Percentiles rank a stretch among this genome's conserved stretches.
These are phyloP conservation scores for Callipepla squamata DNA, from an alignment of 2,113 vertebrate genomes.

Conservation along the genomic window DNA sequence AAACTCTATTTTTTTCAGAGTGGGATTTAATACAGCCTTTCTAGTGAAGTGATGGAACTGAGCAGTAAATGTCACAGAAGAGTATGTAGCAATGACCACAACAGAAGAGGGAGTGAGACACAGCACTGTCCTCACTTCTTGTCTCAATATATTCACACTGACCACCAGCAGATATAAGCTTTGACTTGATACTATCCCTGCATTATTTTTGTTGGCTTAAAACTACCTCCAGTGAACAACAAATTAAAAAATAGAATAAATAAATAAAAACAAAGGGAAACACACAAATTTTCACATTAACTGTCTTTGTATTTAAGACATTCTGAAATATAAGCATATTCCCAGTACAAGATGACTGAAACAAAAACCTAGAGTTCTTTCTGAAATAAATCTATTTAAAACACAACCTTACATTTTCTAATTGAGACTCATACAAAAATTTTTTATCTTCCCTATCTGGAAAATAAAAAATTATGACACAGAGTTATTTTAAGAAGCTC, in stretches of 20 bases:
- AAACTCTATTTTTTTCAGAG: not conserved
- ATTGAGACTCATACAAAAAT: not conserved
- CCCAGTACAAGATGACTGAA: not conserved
- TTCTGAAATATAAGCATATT: not conserved
- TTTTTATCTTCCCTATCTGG: not conserved
- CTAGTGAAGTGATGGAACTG: not conserved
- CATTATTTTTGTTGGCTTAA: not conserved
- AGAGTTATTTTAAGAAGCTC: slow-evolving; percentile 6
- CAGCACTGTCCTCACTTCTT: not conserved
- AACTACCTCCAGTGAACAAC: not conserved
- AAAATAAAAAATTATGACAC: slow-evolving; percentile 22
- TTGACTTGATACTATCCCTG: not conserved
- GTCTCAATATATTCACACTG: not conserved
- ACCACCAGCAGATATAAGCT: not conserved
- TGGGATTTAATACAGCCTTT: not conserved
- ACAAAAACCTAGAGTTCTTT: not conserved
- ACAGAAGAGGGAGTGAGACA: not conserved
- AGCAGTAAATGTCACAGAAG: not conserved
- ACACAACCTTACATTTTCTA: not conserved
- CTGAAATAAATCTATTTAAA: not conserved
- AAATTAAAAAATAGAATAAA: not conserved
- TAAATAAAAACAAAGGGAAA: not conserved
- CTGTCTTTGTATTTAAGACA: not conserved
- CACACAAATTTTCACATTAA: not conserved
- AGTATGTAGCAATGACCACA: not conserved